Percentiles rank a stretch among this genome's conserved stretches.
Conservation (phyloP, 1,140 invertebrate genomes). For the Listronotus oregonensis region DNA sequence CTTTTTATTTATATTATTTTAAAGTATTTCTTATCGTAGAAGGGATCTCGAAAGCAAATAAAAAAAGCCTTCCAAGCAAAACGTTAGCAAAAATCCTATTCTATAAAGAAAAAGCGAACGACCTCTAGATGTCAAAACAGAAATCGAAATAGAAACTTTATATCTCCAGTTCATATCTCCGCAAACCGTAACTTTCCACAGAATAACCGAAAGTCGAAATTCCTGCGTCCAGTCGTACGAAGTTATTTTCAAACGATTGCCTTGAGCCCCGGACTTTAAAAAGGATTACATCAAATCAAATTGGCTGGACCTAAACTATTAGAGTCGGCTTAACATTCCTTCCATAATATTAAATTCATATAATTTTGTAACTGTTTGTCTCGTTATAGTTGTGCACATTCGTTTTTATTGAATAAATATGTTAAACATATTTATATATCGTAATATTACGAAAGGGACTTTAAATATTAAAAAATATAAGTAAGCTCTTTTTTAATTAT, state of each 20-base stretch:
- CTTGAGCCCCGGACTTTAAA: slow-evolving; percentile 1
- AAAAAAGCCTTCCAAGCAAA: slow-evolving; percentile 7
- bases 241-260: slow-evolving; percentile 9
- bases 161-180: slow-evolving; percentile 8
- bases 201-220: slow-evolving; percentile 11
- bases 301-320: too few species aligned
- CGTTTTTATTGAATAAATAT: too few species aligned
- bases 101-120: slow-evolving; percentile 2
- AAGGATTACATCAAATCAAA: too few species aligned
- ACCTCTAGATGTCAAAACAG: neutral
- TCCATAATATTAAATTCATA: too few species aligned
- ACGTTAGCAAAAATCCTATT: neutral
- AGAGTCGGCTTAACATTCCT: too few species aligned
- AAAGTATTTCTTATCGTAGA: neutral
- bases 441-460: too few species aligned
- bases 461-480: too few species aligned
- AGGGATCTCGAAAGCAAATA: neutral
- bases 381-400: too few species aligned
- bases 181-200: slow-evolving; percentile 8
- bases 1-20: neutral
- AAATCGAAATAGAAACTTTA: slow-evolving; percentile 9
- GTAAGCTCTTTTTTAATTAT: too few species aligned
- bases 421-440: too few species aligned
- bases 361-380: too few species aligned
- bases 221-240: slow-evolving; percentile 4